Percentiles rank a stretch among this genome's conserved stretches.
These are phyloP conservation scores for Protobothrops mucrosquamatus DNA, from an alignment of 2,113 vertebrate genomes.

Conservation along the genomic window DNA sequence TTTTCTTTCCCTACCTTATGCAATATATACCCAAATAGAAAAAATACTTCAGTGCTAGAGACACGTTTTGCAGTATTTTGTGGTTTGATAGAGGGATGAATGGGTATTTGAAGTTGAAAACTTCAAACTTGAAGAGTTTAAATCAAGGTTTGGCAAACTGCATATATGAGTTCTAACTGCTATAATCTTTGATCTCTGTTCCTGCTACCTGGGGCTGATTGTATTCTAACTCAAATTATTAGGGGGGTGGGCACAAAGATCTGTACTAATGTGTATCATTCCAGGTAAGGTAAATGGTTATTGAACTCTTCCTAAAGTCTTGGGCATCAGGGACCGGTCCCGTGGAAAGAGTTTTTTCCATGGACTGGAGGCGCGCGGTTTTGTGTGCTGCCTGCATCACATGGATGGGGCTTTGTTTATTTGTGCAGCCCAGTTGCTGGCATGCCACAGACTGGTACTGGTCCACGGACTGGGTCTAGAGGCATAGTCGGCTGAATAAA, in stretches of 20 bases:
- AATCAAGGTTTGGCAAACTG: background rate
- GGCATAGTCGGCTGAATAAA: background rate
- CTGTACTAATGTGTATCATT: background rate
- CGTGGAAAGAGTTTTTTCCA: too few species aligned
- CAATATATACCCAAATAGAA: background rate
- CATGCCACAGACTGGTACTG: too few species aligned
- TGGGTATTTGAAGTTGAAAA: background rate
- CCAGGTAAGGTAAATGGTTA: background rate
- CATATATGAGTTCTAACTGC: background rate
- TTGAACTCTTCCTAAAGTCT: background rate
- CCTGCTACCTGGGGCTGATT: background rate
- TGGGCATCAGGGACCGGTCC: too few species aligned
- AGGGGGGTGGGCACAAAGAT: background rate
- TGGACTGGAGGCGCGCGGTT: too few species aligned
- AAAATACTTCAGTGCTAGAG: background rate
- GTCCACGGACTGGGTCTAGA: background rate
- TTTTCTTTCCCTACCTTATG: background rate
- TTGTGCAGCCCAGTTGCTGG: too few species aligned
- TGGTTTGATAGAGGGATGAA: background rate
- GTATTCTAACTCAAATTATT: background rate
- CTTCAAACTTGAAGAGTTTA: background rate
- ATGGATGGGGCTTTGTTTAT: too few species aligned
- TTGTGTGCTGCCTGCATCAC: too few species aligned
- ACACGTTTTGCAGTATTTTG: background rate
- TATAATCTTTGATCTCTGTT: background rate